Evolutionary conservation across 2,797 vertebrate species (phyloP).

Genomic region (Myotis myotis): DNA sequence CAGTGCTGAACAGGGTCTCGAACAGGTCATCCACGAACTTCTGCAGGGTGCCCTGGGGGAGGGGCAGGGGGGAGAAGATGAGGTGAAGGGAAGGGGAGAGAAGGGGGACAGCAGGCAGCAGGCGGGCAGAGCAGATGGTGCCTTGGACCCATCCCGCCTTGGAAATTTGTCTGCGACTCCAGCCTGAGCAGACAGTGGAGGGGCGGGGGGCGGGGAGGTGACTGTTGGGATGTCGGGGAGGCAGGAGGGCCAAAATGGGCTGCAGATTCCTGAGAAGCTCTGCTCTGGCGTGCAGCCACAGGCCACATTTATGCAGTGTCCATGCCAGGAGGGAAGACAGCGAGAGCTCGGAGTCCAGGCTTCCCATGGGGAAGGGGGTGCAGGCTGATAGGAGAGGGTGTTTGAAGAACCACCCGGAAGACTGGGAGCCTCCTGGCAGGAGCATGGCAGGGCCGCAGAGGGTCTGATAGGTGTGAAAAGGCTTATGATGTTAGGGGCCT

Average conservation of each 20-base stretch:
- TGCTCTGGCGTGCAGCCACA: background rate
- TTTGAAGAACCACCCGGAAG: background rate
- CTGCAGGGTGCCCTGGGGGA: conserved; percentile 93
- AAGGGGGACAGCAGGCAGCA: background rate
- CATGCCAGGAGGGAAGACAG: background rate
- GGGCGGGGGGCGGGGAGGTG: background rate
- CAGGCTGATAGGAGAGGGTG: background rate
- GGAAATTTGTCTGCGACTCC: background rate
- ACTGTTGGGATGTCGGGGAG: background rate
- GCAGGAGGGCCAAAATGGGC: background rate
- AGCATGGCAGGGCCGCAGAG: rapidly evolving
- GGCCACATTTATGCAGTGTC: background rate
- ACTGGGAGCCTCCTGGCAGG: background rate
- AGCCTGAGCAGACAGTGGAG: background rate
- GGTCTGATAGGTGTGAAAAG: background rate
- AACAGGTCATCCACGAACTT: conserved; percentile 99
- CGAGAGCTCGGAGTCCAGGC: background rate
- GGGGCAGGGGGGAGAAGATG: background rate
- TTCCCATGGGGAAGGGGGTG: background rate
- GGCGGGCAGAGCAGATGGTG: background rate
- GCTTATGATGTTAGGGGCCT: background rate
- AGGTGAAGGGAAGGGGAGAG: background rate
- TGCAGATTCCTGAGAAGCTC: background rate
- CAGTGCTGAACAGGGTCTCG: conserved; percentile 99
- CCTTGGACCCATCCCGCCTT: background rate